Base-by-base conservation (phyloP, 2,888 invertebrate genomes). In the Harpalus rubripes region DNA sequence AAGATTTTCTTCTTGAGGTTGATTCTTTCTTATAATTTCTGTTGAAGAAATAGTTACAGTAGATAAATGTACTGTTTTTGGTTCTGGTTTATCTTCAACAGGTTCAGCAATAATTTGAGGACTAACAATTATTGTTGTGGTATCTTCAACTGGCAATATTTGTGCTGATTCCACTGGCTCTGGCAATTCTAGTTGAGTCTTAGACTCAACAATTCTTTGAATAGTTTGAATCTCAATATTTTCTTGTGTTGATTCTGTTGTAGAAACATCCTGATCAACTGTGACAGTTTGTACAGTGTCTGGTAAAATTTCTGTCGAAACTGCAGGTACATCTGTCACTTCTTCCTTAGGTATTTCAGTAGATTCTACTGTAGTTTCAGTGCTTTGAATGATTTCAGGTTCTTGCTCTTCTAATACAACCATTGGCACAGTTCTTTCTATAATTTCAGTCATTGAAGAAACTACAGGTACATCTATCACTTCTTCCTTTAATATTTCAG, bases 21-120 rank as follows among this genome's bases (percentile, higher is more conserved):
- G 22, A 58, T 78, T 58, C n/a, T 58, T 78, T 26, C 10, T 78
- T 26, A 32, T 78, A 32, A 58, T 78, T 58, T 78, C 78, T 7
- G 78, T 78, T 78, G 16, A 56, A 78, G 78, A 22, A 15, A 78
- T 78, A 58, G 78, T 78, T 56, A 78, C 78, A 56, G 56, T 58
- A n/a, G 78, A 78, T n/a, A 58, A 18, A 22, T 56, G 78, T 41
- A 56, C 58, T 58, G 78, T 78, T 58, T 26, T 78, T 26, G 56
- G 26, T 78, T 8, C 78, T 78, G 80, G 58, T 56, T 79, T 32
- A 32, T 5, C 63, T 78, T 84, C 63, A 78, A 32, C 32, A 32
- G 32, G 22, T 72, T 65, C 68, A 41, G 32, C 5, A 32, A 32
- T 32, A 32, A 32, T 32, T 32, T 32, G 32, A 10, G 44, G 44